Percentiles rank a stretch among this genome's conserved stretches.
phyloP scores from a whole-genome alignment of 2,113 vertebrate species.

The Salvator merianae region DNA sequence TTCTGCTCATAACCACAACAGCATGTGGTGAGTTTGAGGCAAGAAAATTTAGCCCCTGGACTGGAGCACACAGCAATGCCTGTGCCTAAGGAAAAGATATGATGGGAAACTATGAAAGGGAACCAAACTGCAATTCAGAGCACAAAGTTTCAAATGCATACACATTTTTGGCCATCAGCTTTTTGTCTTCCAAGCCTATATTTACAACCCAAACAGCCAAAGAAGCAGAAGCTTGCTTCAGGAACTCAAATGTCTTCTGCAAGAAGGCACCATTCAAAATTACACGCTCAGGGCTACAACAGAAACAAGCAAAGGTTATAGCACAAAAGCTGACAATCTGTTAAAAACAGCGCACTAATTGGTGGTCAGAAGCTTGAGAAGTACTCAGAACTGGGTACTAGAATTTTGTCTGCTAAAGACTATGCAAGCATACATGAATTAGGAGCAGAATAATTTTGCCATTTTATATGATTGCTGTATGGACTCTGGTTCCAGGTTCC shows the following conservation, averaged over 20 bases:
- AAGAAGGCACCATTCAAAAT: background rate
- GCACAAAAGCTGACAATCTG: background rate
- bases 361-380: background rate
- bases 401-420: background rate
- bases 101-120: no score
- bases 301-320: background rate
- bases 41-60: no score
- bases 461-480: background rate
- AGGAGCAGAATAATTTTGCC: background rate
- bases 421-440: background rate
- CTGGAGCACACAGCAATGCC: no score
- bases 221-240: background rate
- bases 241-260: background rate
- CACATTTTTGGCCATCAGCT: background rate
- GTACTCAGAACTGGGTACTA: background rate
- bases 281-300: background rate
- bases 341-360: background rate
- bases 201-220: background rate
- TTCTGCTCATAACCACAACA: no score
- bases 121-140: background rate
- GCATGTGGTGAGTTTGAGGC: no score
- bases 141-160: background rate
- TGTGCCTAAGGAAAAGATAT: no score
- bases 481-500: no score
- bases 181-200: background rate